Evolutionary conservation across 92 coral and sea anemone species (phyloP).

Genomic region (Blastomussa wellsi): DNA sequence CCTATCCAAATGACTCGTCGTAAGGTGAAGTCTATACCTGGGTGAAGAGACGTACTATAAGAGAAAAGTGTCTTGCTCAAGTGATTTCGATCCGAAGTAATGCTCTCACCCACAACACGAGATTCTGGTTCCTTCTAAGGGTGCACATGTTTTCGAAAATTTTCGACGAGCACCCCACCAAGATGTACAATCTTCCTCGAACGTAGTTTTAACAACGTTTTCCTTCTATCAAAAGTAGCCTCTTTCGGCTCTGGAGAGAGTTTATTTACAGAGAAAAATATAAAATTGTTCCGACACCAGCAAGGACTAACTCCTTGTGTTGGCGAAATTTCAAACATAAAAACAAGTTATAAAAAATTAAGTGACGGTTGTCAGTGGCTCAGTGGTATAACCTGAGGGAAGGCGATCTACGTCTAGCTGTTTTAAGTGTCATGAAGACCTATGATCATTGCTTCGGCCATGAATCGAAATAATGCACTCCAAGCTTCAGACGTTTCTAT

Average conservation of each 20-base stretch:
- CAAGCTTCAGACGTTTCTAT: conserved; percentile 34
- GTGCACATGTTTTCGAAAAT: too few species aligned
- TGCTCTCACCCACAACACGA: too few species aligned
- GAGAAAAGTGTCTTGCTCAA: too few species aligned
- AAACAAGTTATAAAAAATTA: not conserved
- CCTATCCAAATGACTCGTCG: too few species aligned
- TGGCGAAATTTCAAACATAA: not conserved
- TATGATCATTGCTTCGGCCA: conserved; percentile 22
- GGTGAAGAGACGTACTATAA: too few species aligned
- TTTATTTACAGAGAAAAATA: not conserved
- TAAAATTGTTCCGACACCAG: not conserved
- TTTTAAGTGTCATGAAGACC: conserved; percentile 32
- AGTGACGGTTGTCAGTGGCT: not conserved
- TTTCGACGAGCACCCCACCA: not conserved
- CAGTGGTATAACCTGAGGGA: not conserved
- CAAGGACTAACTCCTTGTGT: not conserved
- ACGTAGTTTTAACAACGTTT: not conserved
- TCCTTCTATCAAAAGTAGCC: not conserved
- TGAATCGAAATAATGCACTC: conserved; percentile 16
- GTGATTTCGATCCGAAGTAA: too few species aligned
- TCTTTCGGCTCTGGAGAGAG: not conserved
- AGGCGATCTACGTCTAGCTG: too few species aligned
- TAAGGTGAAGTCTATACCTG: too few species aligned
- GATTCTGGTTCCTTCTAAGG: too few species aligned
- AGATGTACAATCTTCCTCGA: too few species aligned